Conservation (phyloP, 2,113 vertebrate species). For the Capreolus pygargus region DNA sequence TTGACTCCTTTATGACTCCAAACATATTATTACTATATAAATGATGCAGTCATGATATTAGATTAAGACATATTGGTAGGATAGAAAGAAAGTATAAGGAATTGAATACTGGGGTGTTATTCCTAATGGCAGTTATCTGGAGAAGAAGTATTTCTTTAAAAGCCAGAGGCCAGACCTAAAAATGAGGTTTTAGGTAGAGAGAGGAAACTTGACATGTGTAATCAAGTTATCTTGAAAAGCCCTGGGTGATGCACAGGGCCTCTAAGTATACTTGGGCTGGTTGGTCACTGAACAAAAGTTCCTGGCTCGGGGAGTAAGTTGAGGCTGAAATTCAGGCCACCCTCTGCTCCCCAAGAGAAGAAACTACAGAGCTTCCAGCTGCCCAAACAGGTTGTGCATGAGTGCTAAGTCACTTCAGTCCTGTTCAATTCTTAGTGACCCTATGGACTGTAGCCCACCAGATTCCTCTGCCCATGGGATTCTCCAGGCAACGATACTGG, state of each 20-base stretch:
- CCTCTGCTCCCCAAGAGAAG: background rate
- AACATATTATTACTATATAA: constrained; percentile 14
- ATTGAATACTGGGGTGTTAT: background rate
- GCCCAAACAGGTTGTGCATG: background rate
- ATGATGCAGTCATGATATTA: background rate
- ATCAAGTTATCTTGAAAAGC: constrained; percentile 19
- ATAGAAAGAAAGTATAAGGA: background rate
- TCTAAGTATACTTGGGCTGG: background rate
- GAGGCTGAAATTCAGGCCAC: background rate
- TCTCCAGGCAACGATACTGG: background rate
- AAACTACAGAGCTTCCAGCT: background rate
- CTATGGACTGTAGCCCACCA: background rate
- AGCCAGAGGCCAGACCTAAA: constrained; percentile 3
- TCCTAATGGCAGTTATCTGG: background rate
- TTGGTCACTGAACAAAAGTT: background rate
- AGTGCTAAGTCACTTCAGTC: background rate
- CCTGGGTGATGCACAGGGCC: background rate
- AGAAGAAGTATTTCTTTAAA: constrained; percentile 22
- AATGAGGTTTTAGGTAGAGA: background rate
- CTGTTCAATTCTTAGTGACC: background rate
- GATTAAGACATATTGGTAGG: background rate
- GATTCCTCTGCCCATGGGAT: background rate
- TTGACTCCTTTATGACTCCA: background rate
- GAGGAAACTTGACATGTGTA: background rate
- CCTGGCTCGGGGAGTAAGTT: background rate